Evolutionary conservation across 2,113 vertebrate species (phyloP).

Genomic region (Odocoileus hemionus): DNA sequence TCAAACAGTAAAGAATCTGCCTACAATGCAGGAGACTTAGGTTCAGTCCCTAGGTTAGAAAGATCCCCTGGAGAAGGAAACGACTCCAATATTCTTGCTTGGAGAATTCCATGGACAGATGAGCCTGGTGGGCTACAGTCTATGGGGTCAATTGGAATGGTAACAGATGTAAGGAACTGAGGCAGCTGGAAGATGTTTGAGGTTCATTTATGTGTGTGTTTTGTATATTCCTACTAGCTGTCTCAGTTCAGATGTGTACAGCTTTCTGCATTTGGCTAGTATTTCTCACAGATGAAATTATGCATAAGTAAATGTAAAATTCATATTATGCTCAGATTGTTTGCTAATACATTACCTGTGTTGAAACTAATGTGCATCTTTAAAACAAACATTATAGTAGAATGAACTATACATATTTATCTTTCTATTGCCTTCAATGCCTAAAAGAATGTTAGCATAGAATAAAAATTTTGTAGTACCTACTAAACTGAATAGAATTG

Average conservation of each 20-base stretch:
- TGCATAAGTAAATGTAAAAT: not conserved
- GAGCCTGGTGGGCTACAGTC: too few relatives aligned
- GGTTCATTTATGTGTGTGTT: not conserved
- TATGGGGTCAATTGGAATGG: not conserved
- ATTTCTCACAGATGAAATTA: conserved; percentile 12
- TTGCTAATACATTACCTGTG: not conserved
- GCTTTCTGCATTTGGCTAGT: not conserved
- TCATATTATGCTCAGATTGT: not conserved
- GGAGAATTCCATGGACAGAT: too few relatives aligned
- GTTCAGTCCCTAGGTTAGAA: too few relatives aligned
- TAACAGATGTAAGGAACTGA: not conserved
- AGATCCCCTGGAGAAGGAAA: too few relatives aligned
- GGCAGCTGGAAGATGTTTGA: not conserved
- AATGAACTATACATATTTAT: not conserved
- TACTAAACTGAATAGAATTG: conserved; percentile 11
- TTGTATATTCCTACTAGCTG: not conserved
- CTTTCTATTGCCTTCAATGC: not conserved
- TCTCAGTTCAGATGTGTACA: not conserved
- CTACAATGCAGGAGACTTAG: too few relatives aligned
- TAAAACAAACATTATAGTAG: not conserved
- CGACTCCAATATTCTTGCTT: too few relatives aligned
- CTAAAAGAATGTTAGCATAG: not conserved
- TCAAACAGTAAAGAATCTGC: too few relatives aligned
- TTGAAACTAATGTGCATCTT: not conserved
- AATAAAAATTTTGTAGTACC: not conserved